Evolutionary conservation across 2,113 vertebrate genomes (phyloP), one percentile per base, ranked within the genome.

Genomic region (Campylorhamphus procurvoides): DNA sequence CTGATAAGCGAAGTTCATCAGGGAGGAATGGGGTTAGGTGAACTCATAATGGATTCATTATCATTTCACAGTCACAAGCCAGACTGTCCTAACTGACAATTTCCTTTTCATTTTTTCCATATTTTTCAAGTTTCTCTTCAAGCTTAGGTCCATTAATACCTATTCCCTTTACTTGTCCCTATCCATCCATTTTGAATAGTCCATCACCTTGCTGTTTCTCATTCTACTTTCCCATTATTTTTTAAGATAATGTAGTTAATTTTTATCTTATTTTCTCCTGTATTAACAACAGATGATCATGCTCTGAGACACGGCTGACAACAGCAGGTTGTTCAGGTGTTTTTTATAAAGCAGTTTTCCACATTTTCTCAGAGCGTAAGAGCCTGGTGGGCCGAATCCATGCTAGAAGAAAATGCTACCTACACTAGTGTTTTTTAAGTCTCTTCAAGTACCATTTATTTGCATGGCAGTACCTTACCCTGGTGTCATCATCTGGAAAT

Each of bases 291-390:
- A 68, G 29, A 73, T 56, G 12, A 1, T 60, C 12, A 47, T 12
- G 9, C 81, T 52, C 14, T 0, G 1, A 44, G 46, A 31, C 22
- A 18, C 7, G 8, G 42, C 13, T 39, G 22, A 72, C 2, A 3
- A 29, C 29, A 62, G 47, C 23, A 35, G 17, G 6, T 12, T 67
- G 7, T 25, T 72, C 33, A 73, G 23, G 13, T 68, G 18, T 23
- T 89, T 89, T 24, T 13, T 47, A 28, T 23, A 13, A 18, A 2
- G 7, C 7, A 52, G 46, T 69, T 73, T 76, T 78, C 6, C 11
- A 49, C 2, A 0, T 66, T 89, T 77, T 19, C 37, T 77, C 35
- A 22, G 20, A 71, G 10, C 89, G 13, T 18, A 68, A 76, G 44
- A 80, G 27, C 9, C 28, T 63, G 24, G 33, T 50, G 19, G 68